Percentiles rank a stretch among this genome's conserved stretches.
Evolutionary conservation across 2,888 invertebrate genomes (phyloP).

Genomic region (Chloroclysta siterata): DNA sequence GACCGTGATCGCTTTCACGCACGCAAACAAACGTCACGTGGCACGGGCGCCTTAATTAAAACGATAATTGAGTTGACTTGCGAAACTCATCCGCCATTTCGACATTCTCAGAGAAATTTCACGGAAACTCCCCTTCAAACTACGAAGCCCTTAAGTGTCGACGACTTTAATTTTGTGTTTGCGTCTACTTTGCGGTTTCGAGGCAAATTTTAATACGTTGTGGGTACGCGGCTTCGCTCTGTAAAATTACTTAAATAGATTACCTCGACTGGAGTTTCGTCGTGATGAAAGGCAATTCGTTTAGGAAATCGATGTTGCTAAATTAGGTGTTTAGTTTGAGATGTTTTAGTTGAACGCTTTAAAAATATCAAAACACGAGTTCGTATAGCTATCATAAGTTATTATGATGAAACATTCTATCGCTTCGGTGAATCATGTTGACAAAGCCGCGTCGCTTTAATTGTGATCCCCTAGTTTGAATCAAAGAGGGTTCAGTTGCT

Average conservation of each 20-base stretch:
- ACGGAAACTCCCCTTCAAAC: constrained; percentile 78
- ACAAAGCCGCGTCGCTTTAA: constrained; percentile 69
- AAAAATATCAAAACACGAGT: background rate
- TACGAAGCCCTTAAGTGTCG: constrained; percentile 82
- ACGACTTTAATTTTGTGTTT: constrained; percentile 84
- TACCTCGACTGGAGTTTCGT: constrained; percentile 72
- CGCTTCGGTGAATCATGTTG: constrained; percentile 54
- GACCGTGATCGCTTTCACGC: constrained; percentile 80
- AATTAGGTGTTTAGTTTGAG: constrained; percentile 29
- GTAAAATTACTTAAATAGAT: constrained; percentile 81
- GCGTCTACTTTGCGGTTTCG: constrained; percentile 82
- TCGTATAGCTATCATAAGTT: constrained; percentile 4
- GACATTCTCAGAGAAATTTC: constrained; percentile 82
- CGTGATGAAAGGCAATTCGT: constrained; percentile 43
- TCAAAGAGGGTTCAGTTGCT: constrained; percentile 49
- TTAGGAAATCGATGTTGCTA: constrained; percentile 34
- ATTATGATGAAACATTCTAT: constrained; percentile 25
- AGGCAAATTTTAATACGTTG: constrained; percentile 79
- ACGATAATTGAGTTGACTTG: constrained; percentile 86
- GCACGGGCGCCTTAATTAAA: constrained; percentile 83
- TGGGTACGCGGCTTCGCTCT: constrained; percentile 71
- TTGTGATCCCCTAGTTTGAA: constrained; percentile 66
- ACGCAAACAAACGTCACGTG: constrained; percentile 85
- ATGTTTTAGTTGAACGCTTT: background rate
- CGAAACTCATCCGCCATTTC: constrained; percentile 84